These are phyloP conservation scores for Eurois occulta DNA, from an alignment of 2,888 invertebrate species.

Conservation along the genomic window DNA sequence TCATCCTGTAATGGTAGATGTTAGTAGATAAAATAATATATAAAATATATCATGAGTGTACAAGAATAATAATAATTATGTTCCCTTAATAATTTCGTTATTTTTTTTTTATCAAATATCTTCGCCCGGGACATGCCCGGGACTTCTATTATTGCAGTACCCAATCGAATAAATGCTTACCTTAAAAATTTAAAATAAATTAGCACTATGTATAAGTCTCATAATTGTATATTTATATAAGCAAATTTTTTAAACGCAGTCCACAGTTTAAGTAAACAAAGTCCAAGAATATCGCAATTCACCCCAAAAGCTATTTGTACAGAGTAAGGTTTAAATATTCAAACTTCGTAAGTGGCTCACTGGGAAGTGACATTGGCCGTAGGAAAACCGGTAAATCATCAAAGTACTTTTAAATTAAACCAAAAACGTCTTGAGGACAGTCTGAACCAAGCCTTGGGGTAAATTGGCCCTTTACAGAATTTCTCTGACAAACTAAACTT, in stretches of 20 bases:
- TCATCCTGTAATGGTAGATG: too few species aligned
- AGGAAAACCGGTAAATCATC: slow-evolving; percentile 64
- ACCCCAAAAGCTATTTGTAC: slow-evolving; percentile 58
- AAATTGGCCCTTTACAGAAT: slow-evolving; percentile 78
- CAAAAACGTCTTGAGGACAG: slow-evolving; percentile 68
- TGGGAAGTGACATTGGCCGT: slow-evolving; percentile 61
- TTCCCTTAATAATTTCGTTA: too few species aligned
- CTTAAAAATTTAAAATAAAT: neutral
- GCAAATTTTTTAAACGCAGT: slow-evolving; percentile 1
- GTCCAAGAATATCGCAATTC: slow-evolving; percentile 46
- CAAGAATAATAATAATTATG: too few species aligned
- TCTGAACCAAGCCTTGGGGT: slow-evolving; percentile 70
- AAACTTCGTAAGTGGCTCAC: slow-evolving; percentile 64
- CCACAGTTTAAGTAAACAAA: slow-evolving; percentile 42
- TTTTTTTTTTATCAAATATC: too few species aligned
- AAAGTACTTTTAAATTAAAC: slow-evolving; percentile 64
- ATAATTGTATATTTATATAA: neutral
- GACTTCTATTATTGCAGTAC: too few species aligned
- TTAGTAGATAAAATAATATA: too few species aligned
- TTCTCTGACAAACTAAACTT: slow-evolving; percentile 79
- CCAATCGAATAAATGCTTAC: too few species aligned
- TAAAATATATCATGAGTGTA: too few species aligned
- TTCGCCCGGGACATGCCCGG: too few species aligned
- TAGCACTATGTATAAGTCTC: neutral
- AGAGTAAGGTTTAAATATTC: slow-evolving; percentile 63